Conservation (phyloP, 2,113 vertebrate genomes). For the Hylia prasina region DNA sequence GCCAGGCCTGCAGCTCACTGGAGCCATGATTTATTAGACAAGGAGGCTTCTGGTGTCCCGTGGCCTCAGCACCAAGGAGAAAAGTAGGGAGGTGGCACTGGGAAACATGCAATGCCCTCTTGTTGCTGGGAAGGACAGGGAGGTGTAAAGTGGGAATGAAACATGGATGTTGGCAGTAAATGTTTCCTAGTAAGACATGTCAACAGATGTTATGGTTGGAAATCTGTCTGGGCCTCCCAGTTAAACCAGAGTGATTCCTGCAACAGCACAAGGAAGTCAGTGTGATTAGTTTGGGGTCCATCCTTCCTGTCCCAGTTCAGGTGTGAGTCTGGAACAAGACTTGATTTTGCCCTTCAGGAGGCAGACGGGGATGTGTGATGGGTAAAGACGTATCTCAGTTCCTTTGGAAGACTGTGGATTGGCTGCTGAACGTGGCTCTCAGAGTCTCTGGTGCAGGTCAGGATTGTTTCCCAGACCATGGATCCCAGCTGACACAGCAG, state of each 20-base stretch:
- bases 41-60: not conserved
- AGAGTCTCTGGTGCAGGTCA: not conserved
- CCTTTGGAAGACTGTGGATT: not conserved
- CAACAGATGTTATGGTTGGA: not conserved
- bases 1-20: not conserved
- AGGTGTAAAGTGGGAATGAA: not conserved
- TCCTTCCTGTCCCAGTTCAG: not conserved
- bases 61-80: not conserved
- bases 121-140: not conserved
- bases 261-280: not conserved
- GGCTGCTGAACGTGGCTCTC: not conserved
- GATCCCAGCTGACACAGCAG: not conserved
- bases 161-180: not conserved
- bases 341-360: not conserved
- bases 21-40: not conserved
- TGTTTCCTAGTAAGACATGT: not conserved
- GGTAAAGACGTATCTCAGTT: not conserved
- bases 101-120: not conserved
- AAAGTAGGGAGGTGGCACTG: not conserved
- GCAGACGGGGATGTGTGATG: not conserved
- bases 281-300: not conserved
- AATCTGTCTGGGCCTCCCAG: not conserved
- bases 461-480: not conserved
- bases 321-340: not conserved
- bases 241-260: not conserved